Evolutionary conservation across 53 echinoderm and acorn worm species (phyloP).

Genomic region (Arbacia lixula): DNA sequence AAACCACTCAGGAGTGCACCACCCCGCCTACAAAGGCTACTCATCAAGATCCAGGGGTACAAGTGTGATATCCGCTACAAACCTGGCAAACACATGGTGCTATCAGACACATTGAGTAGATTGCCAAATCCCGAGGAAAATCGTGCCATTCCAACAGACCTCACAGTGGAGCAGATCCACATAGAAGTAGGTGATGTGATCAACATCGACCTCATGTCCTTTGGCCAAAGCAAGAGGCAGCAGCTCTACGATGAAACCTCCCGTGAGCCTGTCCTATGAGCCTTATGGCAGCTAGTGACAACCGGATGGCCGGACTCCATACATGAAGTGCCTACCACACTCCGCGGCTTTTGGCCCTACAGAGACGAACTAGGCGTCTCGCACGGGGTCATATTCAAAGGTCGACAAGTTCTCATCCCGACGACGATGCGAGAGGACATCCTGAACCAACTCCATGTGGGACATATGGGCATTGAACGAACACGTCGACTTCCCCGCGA

Average conservation of each 20-base stretch:
- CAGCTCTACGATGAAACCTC: slow-evolving; percentile 26
- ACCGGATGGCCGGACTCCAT: slow-evolving; percentile 54
- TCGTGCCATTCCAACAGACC: slow-evolving; percentile 32
- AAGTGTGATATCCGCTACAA: slow-evolving; percentile 60
- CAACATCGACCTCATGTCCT: slow-evolving; percentile 60
- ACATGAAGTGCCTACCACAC: slow-evolving; percentile 33
- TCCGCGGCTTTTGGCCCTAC: slow-evolving; percentile 39
- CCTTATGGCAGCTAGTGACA: neutral
- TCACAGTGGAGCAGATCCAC: slow-evolving; percentile 37
- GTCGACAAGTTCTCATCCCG: slow-evolving; percentile 57
- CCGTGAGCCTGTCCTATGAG: slow-evolving; percentile 24
- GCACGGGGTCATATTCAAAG: slow-evolving; percentile 43
- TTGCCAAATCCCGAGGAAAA: slow-evolving; percentile 53
- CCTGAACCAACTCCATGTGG: slow-evolving; percentile 50
- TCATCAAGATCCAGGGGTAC: slow-evolving; percentile 75
- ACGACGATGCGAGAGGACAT: slow-evolving; percentile 39
- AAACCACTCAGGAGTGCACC: slow-evolving; percentile 66
- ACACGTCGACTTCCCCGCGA: no score
- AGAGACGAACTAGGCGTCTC: slow-evolving; percentile 46
- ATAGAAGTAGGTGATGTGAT: neutral
- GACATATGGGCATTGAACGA: slow-evolving; percentile 64
- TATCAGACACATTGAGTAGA: slow-evolving; percentile 69
- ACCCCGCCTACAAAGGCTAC: slow-evolving; percentile 64
- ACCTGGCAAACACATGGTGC: slow-evolving; percentile 57
- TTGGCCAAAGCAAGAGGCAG: slow-evolving; percentile 56